These are phyloP conservation scores for Caenorhabditis virilis DNA, from an alignment of 2,888 invertebrate species.

Conservation along the genomic window DNA sequence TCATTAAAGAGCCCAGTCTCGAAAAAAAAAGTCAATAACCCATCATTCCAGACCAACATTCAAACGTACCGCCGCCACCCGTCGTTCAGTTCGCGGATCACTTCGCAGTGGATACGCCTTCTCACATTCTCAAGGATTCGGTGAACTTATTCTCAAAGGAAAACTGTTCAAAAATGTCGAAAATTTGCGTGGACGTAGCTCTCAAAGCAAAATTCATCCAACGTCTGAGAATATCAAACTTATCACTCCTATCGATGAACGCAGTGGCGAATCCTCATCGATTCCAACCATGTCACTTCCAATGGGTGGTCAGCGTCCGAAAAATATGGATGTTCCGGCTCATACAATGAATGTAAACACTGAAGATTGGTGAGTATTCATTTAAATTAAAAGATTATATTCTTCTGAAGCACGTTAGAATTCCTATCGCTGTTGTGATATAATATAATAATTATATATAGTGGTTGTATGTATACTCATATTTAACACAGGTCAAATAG, in stretches of 20 bases:
- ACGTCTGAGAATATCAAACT: constrained; percentile 18
- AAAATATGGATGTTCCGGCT: constrained; percentile 11
- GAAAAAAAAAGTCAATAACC: not conserved
- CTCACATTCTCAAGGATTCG: constrained; percentile 96
- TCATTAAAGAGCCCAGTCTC: not conserved
- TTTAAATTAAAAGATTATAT: not conserved
- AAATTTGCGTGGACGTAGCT: constrained; percentile 17
- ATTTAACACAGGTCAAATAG: constrained; percentile 16
- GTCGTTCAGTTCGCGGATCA: constrained; percentile 83
- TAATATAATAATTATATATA: no score
- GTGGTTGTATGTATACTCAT: not conserved
- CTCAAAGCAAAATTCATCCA: constrained; percentile 20
- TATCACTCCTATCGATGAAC: no score
- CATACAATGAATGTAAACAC: constrained; percentile 30
- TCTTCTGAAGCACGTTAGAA: not conserved
- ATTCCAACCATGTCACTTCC: constrained; percentile 25
- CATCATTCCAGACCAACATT: constrained; percentile 42
- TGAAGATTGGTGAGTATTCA: constrained; percentile 30
- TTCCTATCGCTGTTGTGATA: no score
- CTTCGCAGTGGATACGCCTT: constrained; percentile 96
- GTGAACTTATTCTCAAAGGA: constrained; percentile 83
- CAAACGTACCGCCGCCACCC: constrained; percentile 72
- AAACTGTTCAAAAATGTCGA: constrained; percentile 65
- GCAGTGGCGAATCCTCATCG: not conserved
- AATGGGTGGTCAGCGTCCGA: constrained; percentile 6